Evolutionary conservation across 2,888 invertebrate species (phyloP), one percentile per base, ranked within the genome.

Genomic region (Drosophila recens): DNA sequence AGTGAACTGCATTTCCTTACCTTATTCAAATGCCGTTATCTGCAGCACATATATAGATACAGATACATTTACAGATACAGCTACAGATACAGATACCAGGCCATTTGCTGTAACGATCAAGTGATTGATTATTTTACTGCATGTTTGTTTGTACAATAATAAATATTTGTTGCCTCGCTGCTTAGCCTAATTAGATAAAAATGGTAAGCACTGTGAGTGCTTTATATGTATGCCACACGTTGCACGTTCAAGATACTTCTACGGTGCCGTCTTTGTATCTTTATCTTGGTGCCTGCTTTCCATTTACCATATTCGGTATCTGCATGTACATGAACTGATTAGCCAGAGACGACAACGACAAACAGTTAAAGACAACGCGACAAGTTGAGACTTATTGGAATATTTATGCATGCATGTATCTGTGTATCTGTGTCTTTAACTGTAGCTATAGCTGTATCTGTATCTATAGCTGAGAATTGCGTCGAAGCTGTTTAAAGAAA

Each of bases 101-200:
- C 86, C 86, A 88, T 88, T 82, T 79, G 68, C 68, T 86, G 86
- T 78, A 82, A 88, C 89, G 83, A 84, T 88, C 84, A 69, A 86
- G 87, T 84, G 84, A 84, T 84, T 84, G 84, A 84, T 86, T 88
- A 88, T 84, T 84, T 86, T 88, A 76, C 87, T 75, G 79, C 57
- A n/a, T 49, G 54, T 51, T 51, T 68, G 68, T 79, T 75, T 79
- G 76, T 73, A 77, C 78, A 78, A 78, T 73, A 89, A 84, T 87
- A 82, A 82, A 87, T 87, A 87, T 84, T 87, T 89, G 87, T 85
- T 66, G 65, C 56, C 20, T 43, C 68, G 73, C 80, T 79, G 87
- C 80, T 90, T 90, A 90, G 90, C 90, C 89, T 89, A 90, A 90
- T 89, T 89, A 90, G 89, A 89, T 89, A 89, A 89, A 87, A 84